phyloP scores from a whole-genome alignment of 1,140 invertebrate genomes.

The Dreissena polymorpha region DNA sequence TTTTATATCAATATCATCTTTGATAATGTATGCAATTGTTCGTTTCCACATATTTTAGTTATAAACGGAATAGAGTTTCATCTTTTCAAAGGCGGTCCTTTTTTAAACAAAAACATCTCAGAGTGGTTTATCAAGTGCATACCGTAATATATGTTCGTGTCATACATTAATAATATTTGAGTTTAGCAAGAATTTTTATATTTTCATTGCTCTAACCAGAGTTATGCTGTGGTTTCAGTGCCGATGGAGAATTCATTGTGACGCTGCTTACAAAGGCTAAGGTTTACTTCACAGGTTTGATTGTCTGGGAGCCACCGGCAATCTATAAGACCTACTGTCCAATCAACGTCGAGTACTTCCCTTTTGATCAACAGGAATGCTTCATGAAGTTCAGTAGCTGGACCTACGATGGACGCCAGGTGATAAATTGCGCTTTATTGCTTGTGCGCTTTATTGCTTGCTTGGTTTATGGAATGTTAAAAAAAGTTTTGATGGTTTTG shows the following conservation, averaged over 20 bases:
- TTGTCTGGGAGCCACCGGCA: conserved; percentile 97
- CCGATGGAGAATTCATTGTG: conserved; percentile 82
- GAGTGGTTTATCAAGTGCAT: no score
- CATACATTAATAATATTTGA: no score
- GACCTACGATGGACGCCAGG: conserved; percentile 86
- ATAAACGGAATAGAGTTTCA: no score
- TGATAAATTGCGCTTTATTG: conserved; percentile 70
- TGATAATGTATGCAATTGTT: no score
- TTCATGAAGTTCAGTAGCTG: conserved; percentile 93
- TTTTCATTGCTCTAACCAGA: not conserved
- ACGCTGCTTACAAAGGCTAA: conserved; percentile 81
- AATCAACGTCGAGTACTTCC: conserved; percentile 94
- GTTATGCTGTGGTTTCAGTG: conserved; percentile 72
- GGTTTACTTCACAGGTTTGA: conserved; percentile 88
- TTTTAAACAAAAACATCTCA: no score
- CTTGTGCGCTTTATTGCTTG: no score
- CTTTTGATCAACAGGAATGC: conserved; percentile 95
- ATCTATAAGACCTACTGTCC: conserved; percentile 99
- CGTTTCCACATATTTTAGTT: no score
- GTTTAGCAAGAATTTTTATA: not conserved
- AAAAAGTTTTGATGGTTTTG: no score
- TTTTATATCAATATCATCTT: no score
- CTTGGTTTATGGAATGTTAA: no score
- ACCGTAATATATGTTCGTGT: no score
- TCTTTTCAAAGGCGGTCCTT: no score